Conservation (phyloP, 2,113 vertebrate genomes). For the Chroicocephalus ridibundus region DNA sequence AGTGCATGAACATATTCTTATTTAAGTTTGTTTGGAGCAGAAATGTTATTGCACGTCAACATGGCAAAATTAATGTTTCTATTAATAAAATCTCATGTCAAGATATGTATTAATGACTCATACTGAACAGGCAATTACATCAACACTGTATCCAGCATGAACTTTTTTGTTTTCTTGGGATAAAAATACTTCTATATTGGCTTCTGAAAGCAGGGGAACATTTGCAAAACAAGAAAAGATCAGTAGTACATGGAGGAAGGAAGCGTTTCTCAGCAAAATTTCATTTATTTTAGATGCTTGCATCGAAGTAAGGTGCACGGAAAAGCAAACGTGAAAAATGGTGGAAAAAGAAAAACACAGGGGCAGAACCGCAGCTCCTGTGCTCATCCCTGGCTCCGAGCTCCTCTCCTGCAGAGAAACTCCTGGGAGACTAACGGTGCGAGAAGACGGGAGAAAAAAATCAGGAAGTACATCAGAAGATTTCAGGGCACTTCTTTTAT, state of each 20-base stretch:
- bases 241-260: not conserved
- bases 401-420: not conserved
- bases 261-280: not conserved
- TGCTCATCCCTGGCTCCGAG: not conserved
- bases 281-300: not conserved
- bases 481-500: not conserved
- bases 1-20: not conserved
- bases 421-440: not conserved
- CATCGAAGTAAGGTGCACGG: not conserved
- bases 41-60: not conserved
- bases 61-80: constrained; percentile 38
- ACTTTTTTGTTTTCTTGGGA: not conserved
- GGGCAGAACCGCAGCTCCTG: not conserved
- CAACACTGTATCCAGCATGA: not conserved
- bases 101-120: not conserved
- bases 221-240: not conserved
- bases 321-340: not conserved
- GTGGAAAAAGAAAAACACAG: not conserved
- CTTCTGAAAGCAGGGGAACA: not conserved
- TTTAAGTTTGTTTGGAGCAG: constrained; percentile 18
- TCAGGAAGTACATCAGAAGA: not conserved
- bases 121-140: not conserved
- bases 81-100: constrained; percentile 34
- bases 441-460: not conserved
- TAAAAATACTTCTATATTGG: not conserved